Evolutionary conservation across 2,113 vertebrate genomes (phyloP).

Genomic region (Eretmodus cyanostictus): DNA sequence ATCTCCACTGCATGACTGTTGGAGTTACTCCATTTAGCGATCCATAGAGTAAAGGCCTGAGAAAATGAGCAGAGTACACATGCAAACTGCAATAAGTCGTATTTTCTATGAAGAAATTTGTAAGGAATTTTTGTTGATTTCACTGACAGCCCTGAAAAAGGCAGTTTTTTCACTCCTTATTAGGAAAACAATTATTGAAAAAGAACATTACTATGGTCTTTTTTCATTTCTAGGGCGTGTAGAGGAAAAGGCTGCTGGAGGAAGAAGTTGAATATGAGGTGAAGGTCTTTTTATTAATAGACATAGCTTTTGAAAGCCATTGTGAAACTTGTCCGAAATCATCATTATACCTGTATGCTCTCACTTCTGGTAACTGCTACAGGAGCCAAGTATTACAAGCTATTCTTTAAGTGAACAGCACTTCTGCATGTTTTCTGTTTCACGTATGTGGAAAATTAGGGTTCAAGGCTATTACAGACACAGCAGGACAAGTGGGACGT

Average conservation of each 20-base stretch:
- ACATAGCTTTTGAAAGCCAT: not conserved
- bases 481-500: not conserved
- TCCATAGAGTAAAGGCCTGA: not conserved
- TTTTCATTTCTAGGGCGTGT: not conserved
- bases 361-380: not conserved
- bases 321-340: not conserved
- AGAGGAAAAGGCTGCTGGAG: not conserved
- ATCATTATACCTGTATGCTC: not conserved
- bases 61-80: not conserved
- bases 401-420: not conserved
- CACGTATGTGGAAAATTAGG: not conserved
- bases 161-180: not conserved
- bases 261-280: not conserved
- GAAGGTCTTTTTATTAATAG: not conserved
- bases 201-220: not conserved
- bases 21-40: not conserved
- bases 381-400: not conserved
- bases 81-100: not conserved
- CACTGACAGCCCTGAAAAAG: not conserved
- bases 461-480: not conserved
- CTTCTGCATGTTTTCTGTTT: not conserved
- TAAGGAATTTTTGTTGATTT: not conserved
- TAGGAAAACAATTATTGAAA: not conserved
- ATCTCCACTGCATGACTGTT: slow-evolving; percentile 2
- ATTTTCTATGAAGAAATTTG: not conserved